Percentiles rank a stretch among this genome's conserved stretches.
phyloP scores from a whole-genome alignment of 2,113 vertebrate species.

The human (Homo sapiens) region GRCh38 chr4:21035001-21035500 shows the following conservation, averaged over 20 bases:
- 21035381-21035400: not conserved
- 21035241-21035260: not conserved
- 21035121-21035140: not conserved
- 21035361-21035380: not conserved
- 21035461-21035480: not conserved
- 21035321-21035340: not conserved
- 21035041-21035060: not conserved
- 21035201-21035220: not conserved
- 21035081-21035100: not conserved
- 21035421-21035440: not conserved
- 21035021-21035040: not conserved
- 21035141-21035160: slow-evolving; percentile 19
- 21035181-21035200: slow-evolving; percentile 25
- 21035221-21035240: not conserved
- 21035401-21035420: not conserved
- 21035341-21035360: not conserved
- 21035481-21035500: not conserved
- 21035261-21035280: not conserved
- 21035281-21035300: not conserved
- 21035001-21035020: not conserved
- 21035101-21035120: not conserved
- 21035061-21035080: not conserved
- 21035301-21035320: not conserved
- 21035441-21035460: not conserved
- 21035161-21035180: not conserved